Evolutionary conservation across 1,140 invertebrate species (phyloP).

Genomic region (Bilobella aurantiaca): DNA sequence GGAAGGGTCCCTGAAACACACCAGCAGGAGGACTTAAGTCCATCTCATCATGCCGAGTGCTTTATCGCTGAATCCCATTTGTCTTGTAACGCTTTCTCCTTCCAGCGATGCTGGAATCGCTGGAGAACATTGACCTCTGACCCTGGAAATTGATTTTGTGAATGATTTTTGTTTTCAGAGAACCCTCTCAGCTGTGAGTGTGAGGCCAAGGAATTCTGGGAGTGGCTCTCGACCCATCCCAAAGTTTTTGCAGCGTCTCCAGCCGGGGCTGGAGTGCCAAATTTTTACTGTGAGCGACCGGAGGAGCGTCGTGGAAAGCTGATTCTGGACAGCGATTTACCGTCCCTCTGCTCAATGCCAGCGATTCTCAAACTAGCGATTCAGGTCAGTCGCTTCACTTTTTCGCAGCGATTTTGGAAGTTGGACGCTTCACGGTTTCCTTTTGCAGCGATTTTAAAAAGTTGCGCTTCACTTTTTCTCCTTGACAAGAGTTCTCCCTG

Average conservation of each 20-base stretch:
- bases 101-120: no score
- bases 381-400: conserved; percentile 21
- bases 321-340: conserved; percentile 32
- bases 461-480: no score
- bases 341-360: conserved; percentile 28
- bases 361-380: conserved; percentile 35
- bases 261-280: conserved; percentile 17
- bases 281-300: conserved; percentile 32
- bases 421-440: not conserved
- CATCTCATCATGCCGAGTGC: not conserved
- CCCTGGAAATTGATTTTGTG: no score
- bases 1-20: conserved; percentile 28
- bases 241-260: conserved; percentile 27
- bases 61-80: no score
- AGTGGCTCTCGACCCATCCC: conserved; percentile 34
- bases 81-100: no score
- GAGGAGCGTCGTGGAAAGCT: conserved; percentile 26
- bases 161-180: conserved; percentile 24
- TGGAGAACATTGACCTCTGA: no score
- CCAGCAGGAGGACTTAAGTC: conserved; percentile 11
- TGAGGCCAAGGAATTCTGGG: conserved; percentile 33
- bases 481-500: no score
- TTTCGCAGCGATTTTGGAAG: not conserved
- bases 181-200: conserved; percentile 34
- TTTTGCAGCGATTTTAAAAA: no score